phyloP scores from a whole-genome alignment of 2,797 vertebrate genomes.

The Poecile montanus region DNA sequence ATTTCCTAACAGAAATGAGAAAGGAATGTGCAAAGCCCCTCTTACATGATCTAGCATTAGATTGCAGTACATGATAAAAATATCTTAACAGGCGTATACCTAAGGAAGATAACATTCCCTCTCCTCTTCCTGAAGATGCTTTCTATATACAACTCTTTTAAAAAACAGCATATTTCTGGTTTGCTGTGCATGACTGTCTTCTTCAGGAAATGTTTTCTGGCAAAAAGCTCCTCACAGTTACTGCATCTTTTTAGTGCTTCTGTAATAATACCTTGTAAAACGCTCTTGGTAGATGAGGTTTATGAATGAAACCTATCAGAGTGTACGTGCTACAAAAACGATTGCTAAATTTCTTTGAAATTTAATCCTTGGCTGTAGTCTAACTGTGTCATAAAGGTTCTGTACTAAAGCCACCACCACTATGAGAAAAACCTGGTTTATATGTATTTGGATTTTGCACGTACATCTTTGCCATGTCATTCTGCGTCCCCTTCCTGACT shows the following conservation, averaged over 20 bases:
- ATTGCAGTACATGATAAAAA: conserved; percentile 18
- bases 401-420: background rate
- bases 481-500: background rate
- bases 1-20: conserved; percentile 42
- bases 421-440: background rate
- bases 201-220: background rate
- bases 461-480: background rate
- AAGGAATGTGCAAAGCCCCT: conserved; percentile 10
- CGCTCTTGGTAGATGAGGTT: background rate
- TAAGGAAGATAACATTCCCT: conserved; percentile 35
- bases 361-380: background rate
- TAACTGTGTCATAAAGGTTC: background rate
- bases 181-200: background rate
- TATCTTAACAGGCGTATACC: background rate
- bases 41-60: conserved; percentile 13
- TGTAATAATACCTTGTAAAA: background rate
- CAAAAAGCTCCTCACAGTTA: conserved; percentile 29
- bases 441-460: background rate
- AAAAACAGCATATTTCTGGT: conserved; percentile 6
- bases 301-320: conserved; percentile 52
- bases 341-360: background rate
- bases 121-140: background rate
- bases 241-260: background rate
- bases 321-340: rapidly evolving
- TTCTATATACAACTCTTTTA: conserved; percentile 17